A percentile compares a stretch with the other conserved stretches of the same genome.
Evolutionary conservation across 2,113 vertebrate species (phyloP).

Genomic region (Neomonachus schauinslandi): DNA sequence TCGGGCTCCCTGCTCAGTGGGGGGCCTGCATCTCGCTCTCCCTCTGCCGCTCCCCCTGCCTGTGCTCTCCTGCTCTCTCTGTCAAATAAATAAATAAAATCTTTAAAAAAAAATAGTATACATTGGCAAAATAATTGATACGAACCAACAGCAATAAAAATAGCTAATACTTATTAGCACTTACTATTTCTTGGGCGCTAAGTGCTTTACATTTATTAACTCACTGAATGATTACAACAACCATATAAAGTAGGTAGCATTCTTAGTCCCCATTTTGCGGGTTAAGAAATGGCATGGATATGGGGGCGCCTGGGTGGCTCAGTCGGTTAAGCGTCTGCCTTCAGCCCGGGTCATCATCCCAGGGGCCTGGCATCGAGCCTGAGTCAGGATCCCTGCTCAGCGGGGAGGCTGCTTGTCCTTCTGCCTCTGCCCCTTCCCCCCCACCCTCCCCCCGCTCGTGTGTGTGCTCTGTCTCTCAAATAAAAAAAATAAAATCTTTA

Average conservation of each 20-base stretch:
- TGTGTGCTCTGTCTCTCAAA: neutral
- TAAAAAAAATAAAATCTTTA: neutral
- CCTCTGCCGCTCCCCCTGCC: too few species aligned
- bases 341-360: neutral
- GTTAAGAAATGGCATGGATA: constrained; percentile 17
- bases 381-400: neutral
- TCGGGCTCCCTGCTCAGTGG: too few species aligned
- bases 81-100: too few species aligned
- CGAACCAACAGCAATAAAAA: constrained; percentile 21
- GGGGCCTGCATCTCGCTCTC: too few species aligned
- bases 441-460: neutral
- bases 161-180: neutral
- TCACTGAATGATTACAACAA: neutral
- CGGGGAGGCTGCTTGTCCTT: neutral
- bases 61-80: too few species aligned
- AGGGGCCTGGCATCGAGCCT: neutral
- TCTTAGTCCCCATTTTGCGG: neutral
- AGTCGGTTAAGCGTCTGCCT: neutral
- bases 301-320: neutral
- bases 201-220: neutral
- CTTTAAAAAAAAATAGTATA: neutral
- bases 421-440: neutral
- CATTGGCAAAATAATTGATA: neutral
- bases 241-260: neutral
- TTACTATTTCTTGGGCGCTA: neutral